Evolutionary conservation across 2,888 invertebrate genomes (phyloP), one percentile per base, ranked within the genome.

Genomic region (Lasioglossum villosulum): DNA sequence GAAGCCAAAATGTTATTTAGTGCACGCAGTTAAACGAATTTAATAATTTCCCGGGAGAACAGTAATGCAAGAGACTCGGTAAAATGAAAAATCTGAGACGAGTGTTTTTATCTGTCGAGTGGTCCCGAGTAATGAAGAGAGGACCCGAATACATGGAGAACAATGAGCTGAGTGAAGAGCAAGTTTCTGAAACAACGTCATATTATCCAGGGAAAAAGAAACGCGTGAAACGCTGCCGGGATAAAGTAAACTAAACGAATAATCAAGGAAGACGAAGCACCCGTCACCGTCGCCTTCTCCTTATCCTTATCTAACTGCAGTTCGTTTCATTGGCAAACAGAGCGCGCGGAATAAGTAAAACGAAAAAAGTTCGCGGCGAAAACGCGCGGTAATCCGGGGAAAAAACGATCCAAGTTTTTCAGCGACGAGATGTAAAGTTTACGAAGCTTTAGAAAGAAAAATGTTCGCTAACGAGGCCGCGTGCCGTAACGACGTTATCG

Each of bases 301-400:
- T 27, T 16, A 12, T 10, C 45, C 27, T 45, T 78, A 63, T 73
- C 34, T 23, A 34, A 4, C 16, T n/a, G 4, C 34, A 23, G 6
- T 63, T 30, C 42, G 45, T 78, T 45, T 63, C 45, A 63, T 73
- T 73, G 34, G 30, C 78, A 19, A 78, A 72, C 56, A 72, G n/a
- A 72, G 42, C 30, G 23, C 10, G 16, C 34, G 45, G 5, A 45
- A 59, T 72, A 78, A 45, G 42, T 42, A 72, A 63, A 72, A 59
- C n/a, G 12, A 72, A 59, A 42, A 56, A 72, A 63, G 56, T 78
- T 37, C 3, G 10, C 30, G 1, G 8, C 30, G 59, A 72, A 45
- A 63, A 71, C n/a, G 37, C 34, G 12, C 23, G 45, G 19, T n/a
- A 63, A 78, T 12, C 16, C n/a, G 19, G 59, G n/a, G 6, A 37